Evolutionary conservation across 2,888 invertebrate genomes (phyloP).

Genomic region (Pandemis corylana): DNA sequence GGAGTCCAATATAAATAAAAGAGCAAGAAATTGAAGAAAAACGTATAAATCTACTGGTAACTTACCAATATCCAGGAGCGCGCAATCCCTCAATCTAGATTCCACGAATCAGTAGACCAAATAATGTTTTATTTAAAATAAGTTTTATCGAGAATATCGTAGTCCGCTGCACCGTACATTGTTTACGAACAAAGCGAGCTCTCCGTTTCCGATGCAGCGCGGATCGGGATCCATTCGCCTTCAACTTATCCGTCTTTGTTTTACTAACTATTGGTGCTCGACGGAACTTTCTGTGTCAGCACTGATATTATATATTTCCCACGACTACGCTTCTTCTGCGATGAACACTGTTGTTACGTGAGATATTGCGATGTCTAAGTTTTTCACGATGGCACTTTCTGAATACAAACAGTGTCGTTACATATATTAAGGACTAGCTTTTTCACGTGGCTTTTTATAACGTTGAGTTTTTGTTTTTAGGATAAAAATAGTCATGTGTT

Average conservation of each 20-base stretch:
- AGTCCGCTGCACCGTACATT: conserved; percentile 66
- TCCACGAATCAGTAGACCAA: conserved; percentile 41
- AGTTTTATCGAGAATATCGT: conserved; percentile 66
- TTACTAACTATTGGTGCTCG: conserved; percentile 69
- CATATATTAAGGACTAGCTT: background rate
- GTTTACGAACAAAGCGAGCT: conserved; percentile 77
- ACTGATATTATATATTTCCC: conserved; percentile 46
- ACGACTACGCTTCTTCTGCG: conserved; percentile 13
- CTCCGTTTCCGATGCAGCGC: conserved; percentile 63
- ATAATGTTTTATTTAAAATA: conserved; percentile 62
- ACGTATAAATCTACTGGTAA: background rate
- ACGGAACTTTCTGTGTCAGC: conserved; percentile 66
- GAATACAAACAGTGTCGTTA: conserved; percentile 17
- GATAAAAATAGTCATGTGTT: background rate
- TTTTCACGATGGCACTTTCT: conserved; percentile 20
- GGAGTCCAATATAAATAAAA: background rate
- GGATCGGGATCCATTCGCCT: conserved; percentile 63
- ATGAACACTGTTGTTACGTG: conserved; percentile 32
- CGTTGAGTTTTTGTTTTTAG: background rate
- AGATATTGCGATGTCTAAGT: conserved; percentile 32
- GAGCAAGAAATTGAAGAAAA: background rate
- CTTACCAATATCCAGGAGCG: background rate
- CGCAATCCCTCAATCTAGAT: background rate
- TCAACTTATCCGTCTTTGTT: conserved; percentile 75
- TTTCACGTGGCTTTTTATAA: background rate